Evolutionary conservation across 2,113 vertebrate genomes (phyloP), one percentile per base, ranked within the genome.

Genomic region (Baryphthengus martii): DNA sequence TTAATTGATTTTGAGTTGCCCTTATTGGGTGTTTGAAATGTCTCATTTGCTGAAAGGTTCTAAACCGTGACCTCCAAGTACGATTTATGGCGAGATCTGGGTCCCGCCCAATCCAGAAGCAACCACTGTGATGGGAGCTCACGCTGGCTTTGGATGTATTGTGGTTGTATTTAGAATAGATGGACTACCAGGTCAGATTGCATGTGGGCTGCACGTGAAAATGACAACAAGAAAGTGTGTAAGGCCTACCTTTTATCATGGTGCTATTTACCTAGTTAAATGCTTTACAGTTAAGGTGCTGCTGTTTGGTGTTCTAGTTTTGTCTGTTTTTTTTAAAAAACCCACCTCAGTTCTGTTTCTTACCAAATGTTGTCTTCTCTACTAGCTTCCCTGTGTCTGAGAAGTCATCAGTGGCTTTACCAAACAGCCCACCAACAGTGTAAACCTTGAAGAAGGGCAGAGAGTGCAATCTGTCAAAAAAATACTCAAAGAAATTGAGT

Each of bases 351-450:
- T 25, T 33, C 24, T 29, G 24, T 84, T 52, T 79, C 98, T 98
- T 96, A 99, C 99, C 98, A 6, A 98, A 99, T 0, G 99, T 99
- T 4, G 99, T 98, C 95, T 98, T 99, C 97, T 99, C 99, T 58
- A 99, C 70, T 86, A 99, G 95, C 71, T 96, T 98, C 68, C 99
- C 99, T 0, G 85, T 97, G 90, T 98, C 97, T 42, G 98, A 97
- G 96, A 99, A 99, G 96, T 99, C 97, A 25, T 99, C 97, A 9
- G 99, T 99, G 71, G 99, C 99, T 89, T 96, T 98, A 78, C 99
- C 99, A 84, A 99, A 99, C 77, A 98, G 96, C n/a, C 99, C 99
- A 8, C 98, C 96, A 14, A 99, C 66, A 0, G 98, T 99, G 93
- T 99, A 99, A 78, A 98, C 98, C 99, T 99, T 92, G 15, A 61